A percentile compares a stretch with the other conserved stretches of the same genome.
Evolutionary conservation across 2,113 vertebrate species (phyloP).

Genomic region (Stictonetta naevosa): DNA sequence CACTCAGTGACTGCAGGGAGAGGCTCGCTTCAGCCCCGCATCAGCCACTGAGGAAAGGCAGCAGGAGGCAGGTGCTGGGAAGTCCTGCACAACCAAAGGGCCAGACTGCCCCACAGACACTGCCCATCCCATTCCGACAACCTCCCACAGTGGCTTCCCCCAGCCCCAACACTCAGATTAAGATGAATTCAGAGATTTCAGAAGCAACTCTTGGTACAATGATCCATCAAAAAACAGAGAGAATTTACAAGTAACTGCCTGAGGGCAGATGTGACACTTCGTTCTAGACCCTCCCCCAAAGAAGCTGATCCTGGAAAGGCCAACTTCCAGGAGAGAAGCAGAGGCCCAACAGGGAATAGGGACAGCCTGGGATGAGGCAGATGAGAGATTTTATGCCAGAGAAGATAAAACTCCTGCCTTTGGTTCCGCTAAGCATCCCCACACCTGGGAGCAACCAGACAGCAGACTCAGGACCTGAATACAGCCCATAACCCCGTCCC

Average conservation of each 20-base stretch:
- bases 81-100: conserved; percentile 9
- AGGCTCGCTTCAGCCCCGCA: neutral
- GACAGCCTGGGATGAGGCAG: conserved; percentile 58
- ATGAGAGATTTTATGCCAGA: conserved; percentile 43
- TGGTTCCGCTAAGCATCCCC: neutral
- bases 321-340: conserved; percentile 56
- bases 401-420: conserved; percentile 63
- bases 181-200: conserved; percentile 19
- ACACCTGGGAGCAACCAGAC: neutral
- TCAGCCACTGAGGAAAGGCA: neutral
- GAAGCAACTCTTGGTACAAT: neutral
- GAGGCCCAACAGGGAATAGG: conserved; percentile 34
- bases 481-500: conserved; percentile 25
- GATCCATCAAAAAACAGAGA: conserved; percentile 27
- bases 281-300: conserved; percentile 25
- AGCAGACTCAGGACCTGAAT: neutral
- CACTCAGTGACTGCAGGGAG: neutral
- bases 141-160: neutral
- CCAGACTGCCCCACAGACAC: neutral
- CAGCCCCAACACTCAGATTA: conserved; percentile 3
- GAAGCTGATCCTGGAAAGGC: conserved; percentile 41
- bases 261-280: neutral
- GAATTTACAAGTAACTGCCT: neutral
- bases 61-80: neutral
- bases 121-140: neutral